phyloP scores from a whole-genome alignment of 2,797 vertebrate genomes.

The Lacerta bilineata region DNA sequence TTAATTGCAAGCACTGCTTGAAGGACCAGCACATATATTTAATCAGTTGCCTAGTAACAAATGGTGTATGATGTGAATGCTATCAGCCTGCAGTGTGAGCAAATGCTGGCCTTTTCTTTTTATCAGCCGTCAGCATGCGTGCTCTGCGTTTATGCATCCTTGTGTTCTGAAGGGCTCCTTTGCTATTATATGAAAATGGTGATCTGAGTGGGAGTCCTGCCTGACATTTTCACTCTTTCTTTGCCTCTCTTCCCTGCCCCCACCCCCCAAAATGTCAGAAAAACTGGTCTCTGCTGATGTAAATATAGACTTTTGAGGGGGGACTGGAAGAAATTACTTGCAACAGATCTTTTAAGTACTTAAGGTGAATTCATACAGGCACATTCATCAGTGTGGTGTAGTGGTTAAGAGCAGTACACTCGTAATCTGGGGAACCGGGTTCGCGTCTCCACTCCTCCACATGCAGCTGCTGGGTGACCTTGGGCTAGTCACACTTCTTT shows the following conservation, averaged over 20 bases:
- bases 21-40: constrained; percentile 84
- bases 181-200: constrained; percentile 56
- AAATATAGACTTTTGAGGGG: constrained; percentile 69
- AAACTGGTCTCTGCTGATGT: neutral
- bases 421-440: no score
- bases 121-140: constrained; percentile 58
- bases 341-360: constrained; percentile 48
- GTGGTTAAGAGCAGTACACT: no score
- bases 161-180: constrained; percentile 59
- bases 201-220: constrained; percentile 38
- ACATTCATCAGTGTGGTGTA: no score
- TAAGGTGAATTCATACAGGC: neutral
- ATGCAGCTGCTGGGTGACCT: no score
- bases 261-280: neutral
- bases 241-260: constrained; percentile 19
- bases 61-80: constrained; percentile 79
- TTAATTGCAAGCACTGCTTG: constrained; percentile 83
- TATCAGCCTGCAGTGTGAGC: constrained; percentile 77
- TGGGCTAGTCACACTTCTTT: no score
- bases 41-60: constrained; percentile 88
- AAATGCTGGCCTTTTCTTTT: constrained; percentile 75
- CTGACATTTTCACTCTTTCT: constrained; percentile 55
- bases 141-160: constrained; percentile 46
- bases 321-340: constrained; percentile 69
- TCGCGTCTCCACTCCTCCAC: no score